Evolutionary conservation across 2,888 invertebrate species (phyloP).

Genomic region (Capitulum mitella): DNA sequence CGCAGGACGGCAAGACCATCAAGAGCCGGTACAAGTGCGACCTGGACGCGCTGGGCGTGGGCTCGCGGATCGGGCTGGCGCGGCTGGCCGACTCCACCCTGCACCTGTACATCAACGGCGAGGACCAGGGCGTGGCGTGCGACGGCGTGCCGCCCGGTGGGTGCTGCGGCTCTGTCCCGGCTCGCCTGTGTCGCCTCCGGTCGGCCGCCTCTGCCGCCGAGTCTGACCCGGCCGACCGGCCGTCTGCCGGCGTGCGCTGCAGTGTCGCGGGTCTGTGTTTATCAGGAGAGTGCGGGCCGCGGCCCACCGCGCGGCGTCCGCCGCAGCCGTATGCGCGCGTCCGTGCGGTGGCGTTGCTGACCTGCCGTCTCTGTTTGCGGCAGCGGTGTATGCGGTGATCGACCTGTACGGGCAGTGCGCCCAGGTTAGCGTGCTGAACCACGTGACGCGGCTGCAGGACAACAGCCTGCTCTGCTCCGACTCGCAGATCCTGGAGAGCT

Average conservation of each 20-base stretch:
- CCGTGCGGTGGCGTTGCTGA: too few relatives aligned
- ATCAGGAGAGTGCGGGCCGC: too few relatives aligned
- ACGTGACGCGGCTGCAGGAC: slow-evolving; percentile 34
- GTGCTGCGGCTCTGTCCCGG: slow-evolving; percentile 24
- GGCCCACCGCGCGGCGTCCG: too few relatives aligned
- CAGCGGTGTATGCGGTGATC: slow-evolving; percentile 83
- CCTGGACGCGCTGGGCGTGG: slow-evolving; percentile 68
- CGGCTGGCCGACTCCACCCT: slow-evolving; percentile 72
- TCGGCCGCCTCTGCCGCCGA: too few relatives aligned
- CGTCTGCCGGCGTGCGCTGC: too few relatives aligned
- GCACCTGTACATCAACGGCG: slow-evolving; percentile 77
- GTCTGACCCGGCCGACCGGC: too few relatives aligned
- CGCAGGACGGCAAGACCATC: slow-evolving; percentile 66
- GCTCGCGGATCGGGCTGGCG: slow-evolving; percentile 79
- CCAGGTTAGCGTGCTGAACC: slow-evolving; percentile 58
- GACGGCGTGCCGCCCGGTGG: slow-evolving; percentile 58
- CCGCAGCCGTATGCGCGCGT: too few relatives aligned
- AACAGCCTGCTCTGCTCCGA: slow-evolving; percentile 39
- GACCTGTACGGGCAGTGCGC: slow-evolving; percentile 92
- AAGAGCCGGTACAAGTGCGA: slow-evolving; percentile 78
- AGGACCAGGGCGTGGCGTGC: slow-evolving; percentile 79
- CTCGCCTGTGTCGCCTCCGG: too few relatives aligned
- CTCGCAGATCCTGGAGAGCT: slow-evolving; percentile 40
- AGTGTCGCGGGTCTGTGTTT: too few relatives aligned
- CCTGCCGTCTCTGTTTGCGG: too few relatives aligned